phyloP scores from a whole-genome alignment of 2,888 invertebrate genomes.

The Anthophora plumipes region DNA sequence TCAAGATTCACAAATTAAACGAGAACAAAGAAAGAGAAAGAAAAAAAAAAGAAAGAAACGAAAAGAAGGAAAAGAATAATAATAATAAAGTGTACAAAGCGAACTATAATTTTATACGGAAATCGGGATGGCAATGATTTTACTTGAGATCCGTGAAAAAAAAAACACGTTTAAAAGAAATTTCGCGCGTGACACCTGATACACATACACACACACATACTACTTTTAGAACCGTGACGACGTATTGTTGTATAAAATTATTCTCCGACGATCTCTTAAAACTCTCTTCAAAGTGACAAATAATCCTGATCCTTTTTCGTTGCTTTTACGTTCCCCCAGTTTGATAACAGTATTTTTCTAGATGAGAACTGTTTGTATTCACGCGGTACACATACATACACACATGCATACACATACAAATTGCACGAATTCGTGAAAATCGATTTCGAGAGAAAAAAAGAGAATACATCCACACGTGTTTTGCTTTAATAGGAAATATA shows the following conservation, averaged over 20 bases:
- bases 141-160: conserved; percentile 44
- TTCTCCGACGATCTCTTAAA: conserved; percentile 39
- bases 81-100: conserved; percentile 58
- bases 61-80: conserved; percentile 11
- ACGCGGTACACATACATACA: not conserved
- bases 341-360: conserved; percentile 54
- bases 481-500: not conserved
- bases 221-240: conserved; percentile 39
- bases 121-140: conserved; percentile 49
- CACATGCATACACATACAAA: not conserved
- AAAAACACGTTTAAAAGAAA: conserved; percentile 24
- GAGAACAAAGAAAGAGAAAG: not conserved
- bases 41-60: not conserved
- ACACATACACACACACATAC: too few species aligned
- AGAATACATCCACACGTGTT: not conserved
- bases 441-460: conserved; percentile 23
- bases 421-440: conserved; percentile 19
- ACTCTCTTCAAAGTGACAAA: conserved; percentile 31
- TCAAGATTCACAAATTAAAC: conserved; percentile 30
- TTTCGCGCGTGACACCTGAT: conserved; percentile 21
- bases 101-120: conserved; percentile 58
- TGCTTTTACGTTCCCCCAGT: conserved; percentile 16
- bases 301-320: conserved; percentile 1
- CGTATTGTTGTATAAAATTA: conserved; percentile 49
- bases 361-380: conserved; percentile 27